These are phyloP conservation scores for Austrofundulus limnaeus DNA, from an alignment of 2,113 vertebrate species.

Conservation along the genomic window DNA sequence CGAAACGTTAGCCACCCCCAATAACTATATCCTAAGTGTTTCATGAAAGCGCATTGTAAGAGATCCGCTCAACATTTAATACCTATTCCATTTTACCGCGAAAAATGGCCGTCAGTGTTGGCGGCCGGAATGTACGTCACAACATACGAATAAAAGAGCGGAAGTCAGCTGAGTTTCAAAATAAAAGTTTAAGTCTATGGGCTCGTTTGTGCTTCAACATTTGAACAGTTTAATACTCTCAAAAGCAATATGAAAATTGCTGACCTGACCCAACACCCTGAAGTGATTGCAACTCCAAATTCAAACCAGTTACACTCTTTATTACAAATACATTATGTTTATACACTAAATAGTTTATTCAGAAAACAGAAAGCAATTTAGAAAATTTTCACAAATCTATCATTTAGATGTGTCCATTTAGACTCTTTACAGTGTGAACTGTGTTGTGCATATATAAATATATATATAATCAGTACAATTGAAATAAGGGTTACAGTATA, in stretches of 20 bases:
- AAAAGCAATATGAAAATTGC: no score
- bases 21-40: accelerated
- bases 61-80: neutral
- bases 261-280: no score
- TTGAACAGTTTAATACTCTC: no score
- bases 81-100: conserved; percentile 68
- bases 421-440: no score
- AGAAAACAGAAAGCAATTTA: neutral
- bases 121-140: conserved; percentile 57
- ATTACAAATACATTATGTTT: neutral
- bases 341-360: neutral
- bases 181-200: conserved; percentile 35
- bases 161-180: conserved; percentile 6
- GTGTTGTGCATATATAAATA: no score
- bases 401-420: neutral
- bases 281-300: no score
- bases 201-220: neutral
- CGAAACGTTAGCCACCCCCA: accelerated
- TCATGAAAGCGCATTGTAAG: accelerated
- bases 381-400: no score
- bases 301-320: no score
- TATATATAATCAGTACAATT: neutral
- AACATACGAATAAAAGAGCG: neutral
- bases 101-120: conserved; percentile 51
- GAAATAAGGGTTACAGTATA: neutral